Evolutionary conservation across 2,797 vertebrate genomes (phyloP).

Genomic region (Pipistrellus pipistrellus): DNA sequence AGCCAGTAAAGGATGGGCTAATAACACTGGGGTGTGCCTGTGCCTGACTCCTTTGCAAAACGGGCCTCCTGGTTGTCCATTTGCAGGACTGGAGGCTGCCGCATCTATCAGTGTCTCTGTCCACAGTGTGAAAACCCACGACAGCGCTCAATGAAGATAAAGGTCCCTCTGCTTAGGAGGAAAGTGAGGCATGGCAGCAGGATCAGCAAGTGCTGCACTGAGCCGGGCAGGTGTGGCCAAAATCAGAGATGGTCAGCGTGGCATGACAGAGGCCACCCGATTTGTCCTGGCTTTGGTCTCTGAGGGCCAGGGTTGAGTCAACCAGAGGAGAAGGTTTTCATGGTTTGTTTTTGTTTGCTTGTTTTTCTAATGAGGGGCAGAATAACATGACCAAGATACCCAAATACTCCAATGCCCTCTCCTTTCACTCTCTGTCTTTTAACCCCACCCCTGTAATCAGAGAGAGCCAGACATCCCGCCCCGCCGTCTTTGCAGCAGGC

Average conservation of each 20-base stretch:
- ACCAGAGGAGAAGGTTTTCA: no score
- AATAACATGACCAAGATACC: background rate
- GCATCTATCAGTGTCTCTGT: background rate
- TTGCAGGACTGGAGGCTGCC: background rate
- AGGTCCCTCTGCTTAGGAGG: background rate
- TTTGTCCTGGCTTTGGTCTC: no score
- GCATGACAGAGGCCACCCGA: background rate
- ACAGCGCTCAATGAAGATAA: background rate
- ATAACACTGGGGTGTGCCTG: background rate
- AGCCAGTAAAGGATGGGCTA: background rate
- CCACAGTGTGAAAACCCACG: background rate
- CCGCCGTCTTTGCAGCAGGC: background rate
- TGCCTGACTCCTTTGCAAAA: background rate
- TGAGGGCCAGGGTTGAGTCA: no score
- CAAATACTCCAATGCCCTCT: background rate
- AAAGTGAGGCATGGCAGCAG: background rate
- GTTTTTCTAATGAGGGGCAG: background rate
- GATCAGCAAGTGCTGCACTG: background rate
- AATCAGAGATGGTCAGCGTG: accelerated
- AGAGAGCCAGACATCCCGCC: background rate
- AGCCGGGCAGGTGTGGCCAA: background rate
- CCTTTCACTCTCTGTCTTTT: background rate
- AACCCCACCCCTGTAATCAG: no score
- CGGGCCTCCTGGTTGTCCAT: no score
- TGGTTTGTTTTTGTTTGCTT: no score